phyloP scores from a whole-genome alignment of 1,140 invertebrate genomes.

The Drosophila repleta region DNA sequence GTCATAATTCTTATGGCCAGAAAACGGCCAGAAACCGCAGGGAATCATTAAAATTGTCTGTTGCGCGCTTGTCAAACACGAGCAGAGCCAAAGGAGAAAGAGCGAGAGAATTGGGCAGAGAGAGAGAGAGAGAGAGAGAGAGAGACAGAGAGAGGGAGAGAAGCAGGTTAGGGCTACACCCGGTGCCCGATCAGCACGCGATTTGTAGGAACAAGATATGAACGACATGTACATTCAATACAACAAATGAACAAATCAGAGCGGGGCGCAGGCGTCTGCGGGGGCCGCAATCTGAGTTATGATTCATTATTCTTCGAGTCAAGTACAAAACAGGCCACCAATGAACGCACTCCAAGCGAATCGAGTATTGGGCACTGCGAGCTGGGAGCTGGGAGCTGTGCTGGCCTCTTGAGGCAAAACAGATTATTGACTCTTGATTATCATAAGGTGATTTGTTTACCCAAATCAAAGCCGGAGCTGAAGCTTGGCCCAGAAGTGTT shows the following conservation, averaged over 20 bases:
- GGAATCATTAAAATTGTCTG: constrained; percentile 79
- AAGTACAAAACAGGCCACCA: constrained; percentile 41
- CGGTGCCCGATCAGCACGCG: constrained; percentile 69
- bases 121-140: no score
- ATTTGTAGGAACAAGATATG: constrained; percentile 79
- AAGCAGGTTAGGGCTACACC: constrained; percentile 15
- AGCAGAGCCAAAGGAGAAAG: constrained; percentile 17
- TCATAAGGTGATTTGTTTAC: constrained; percentile 61
- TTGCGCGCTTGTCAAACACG: constrained; percentile 77
- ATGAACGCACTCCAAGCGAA: constrained; percentile 19
- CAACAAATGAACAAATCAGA: constrained; percentile 50
- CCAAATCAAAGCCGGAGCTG: constrained; percentile 39
- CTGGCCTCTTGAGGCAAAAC: constrained; percentile 23
- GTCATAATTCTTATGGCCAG: constrained; percentile 73
- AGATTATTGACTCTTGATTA: constrained; percentile 74
- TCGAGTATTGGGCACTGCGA: constrained; percentile 5
- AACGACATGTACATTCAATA: constrained; percentile 79
- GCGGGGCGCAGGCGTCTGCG: background rate
- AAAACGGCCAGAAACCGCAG: constrained; percentile 59
- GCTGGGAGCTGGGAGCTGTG: background rate
- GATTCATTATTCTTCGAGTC: constrained; percentile 71
- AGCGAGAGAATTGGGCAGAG: background rate
- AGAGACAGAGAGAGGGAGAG: constrained; percentile 12
- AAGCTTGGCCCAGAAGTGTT: constrained; percentile 54
- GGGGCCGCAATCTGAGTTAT: constrained; percentile 50